These are phyloP conservation scores for Neoniphon sammara DNA, from an alignment of 2,797 vertebrate genomes.

Conservation along the genomic window DNA sequence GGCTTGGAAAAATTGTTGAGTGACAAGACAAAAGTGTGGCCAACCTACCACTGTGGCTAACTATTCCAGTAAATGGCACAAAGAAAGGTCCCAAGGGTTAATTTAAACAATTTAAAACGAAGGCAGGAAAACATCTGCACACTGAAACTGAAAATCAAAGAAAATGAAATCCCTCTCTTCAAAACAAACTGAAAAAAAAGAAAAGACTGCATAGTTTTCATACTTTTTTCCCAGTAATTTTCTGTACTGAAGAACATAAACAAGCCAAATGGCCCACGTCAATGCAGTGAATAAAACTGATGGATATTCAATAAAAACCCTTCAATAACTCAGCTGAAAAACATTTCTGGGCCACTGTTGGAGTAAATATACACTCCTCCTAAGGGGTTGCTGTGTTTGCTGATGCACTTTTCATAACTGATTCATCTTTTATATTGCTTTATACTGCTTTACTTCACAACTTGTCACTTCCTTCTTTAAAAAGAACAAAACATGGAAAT, in stretches of 20 bases:
- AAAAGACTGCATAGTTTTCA: too few species aligned
- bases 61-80: background rate
- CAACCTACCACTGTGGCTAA: background rate
- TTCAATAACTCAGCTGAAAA: background rate
- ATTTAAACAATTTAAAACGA: background rate
- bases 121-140: too few species aligned
- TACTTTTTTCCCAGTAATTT: too few species aligned
- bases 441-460: conserved; percentile 48
- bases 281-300: background rate
- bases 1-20: conserved; percentile 40
- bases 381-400: too few species aligned
- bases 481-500: conserved; percentile 65
- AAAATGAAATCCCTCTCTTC: background rate
- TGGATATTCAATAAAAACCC: background rate
- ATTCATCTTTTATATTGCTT: conserved; percentile 27
- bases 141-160: background rate
- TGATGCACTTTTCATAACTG: too few species aligned
- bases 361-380: background rate
- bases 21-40: conserved; percentile 11
- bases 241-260: background rate
- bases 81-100: background rate
- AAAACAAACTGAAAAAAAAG: background rate
- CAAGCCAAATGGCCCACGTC: background rate
- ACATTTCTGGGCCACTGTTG: too few species aligned
- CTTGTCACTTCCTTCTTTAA: conserved; percentile 39